A percentile compares a stretch with the other conserved stretches of the same genome.
These are phyloP conservation scores for Clarias platycephalus DNA, from an alignment of 2,797 vertebrate genomes.

Conservation along the genomic window DNA sequence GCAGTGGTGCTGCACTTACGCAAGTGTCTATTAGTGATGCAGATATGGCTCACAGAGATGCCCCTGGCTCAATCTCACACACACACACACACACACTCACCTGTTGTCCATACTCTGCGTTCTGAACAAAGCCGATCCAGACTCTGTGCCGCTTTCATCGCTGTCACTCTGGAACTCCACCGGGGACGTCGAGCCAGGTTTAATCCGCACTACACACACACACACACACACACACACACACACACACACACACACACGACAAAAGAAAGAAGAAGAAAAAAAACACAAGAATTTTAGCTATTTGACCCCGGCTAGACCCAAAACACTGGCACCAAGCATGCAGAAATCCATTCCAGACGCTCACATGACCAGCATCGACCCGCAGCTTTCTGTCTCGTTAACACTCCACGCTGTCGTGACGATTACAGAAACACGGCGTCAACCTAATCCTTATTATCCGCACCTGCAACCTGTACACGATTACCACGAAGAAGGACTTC, in stretches of 20 bases:
- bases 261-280: background rate
- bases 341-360: background rate
- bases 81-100: slow-evolving; percentile 32
- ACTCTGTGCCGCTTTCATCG: slow-evolving; percentile 87
- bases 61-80: slow-evolving; percentile 1
- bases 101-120: slow-evolving; percentile 69
- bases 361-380: background rate
- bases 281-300: background rate
- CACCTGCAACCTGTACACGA: background rate
- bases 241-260: slow-evolving; percentile 19
- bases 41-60: slow-evolving; percentile 23
- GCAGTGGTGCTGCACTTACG: slow-evolving; percentile 57
- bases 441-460: background rate
- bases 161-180: slow-evolving; percentile 90
- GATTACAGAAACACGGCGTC: background rate
- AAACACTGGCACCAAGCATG: background rate
- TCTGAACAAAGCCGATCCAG: slow-evolving; percentile 78
- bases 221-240: background rate
- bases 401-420: background rate
- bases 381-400: background rate
- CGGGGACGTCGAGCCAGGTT: slow-evolving; percentile 86
- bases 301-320: slow-evolving; percentile 4
- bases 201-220: slow-evolving; percentile 79
- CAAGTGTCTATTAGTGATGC: slow-evolving; percentile 64
- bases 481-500: background rate